Conservation (phyloP, 2,888 invertebrate species). For the Crocallis elinguaria region DNA sequence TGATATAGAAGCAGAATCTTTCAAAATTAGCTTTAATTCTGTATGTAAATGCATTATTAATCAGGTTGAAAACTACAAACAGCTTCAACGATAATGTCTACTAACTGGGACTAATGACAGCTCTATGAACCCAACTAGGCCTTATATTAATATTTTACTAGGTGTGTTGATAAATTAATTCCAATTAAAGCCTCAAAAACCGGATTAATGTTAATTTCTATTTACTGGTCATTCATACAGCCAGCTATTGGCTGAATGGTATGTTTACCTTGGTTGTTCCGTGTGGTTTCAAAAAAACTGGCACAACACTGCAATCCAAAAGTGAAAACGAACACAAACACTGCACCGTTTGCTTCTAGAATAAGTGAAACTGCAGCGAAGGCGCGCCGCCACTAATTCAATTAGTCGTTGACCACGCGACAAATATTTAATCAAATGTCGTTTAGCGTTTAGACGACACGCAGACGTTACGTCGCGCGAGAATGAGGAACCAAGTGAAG, state of each 20-base stretch:
- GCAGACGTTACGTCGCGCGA: constrained; percentile 49
- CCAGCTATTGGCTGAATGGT: constrained; percentile 10
- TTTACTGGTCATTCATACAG: not conserved
- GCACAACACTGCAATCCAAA: constrained; percentile 62
- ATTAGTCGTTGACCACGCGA: constrained; percentile 54
- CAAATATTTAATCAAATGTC: constrained; percentile 45
- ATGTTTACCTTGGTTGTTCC: constrained; percentile 34
- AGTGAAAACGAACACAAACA: constrained; percentile 57
- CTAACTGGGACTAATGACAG: not conserved
- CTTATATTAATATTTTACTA: not conserved
- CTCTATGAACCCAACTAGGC: not conserved
- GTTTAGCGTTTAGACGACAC: constrained; percentile 31
- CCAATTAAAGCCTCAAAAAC: not conserved
- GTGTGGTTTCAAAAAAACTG: constrained; percentile 38
- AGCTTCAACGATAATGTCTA: no score
- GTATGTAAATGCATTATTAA: no score
- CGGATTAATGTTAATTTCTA: not conserved
- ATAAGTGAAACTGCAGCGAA: constrained; percentile 36
- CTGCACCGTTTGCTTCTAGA: constrained; percentile 32
- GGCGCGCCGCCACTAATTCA: constrained; percentile 59
- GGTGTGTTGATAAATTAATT: not conserved
- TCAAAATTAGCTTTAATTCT: no score
- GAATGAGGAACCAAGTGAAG: constrained; percentile 65
- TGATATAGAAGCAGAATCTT: no score
- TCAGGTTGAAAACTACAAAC: no score